Evolutionary conservation across 2,888 invertebrate species (phyloP).

Genomic region (Tetramorium bicarinatum): DNA sequence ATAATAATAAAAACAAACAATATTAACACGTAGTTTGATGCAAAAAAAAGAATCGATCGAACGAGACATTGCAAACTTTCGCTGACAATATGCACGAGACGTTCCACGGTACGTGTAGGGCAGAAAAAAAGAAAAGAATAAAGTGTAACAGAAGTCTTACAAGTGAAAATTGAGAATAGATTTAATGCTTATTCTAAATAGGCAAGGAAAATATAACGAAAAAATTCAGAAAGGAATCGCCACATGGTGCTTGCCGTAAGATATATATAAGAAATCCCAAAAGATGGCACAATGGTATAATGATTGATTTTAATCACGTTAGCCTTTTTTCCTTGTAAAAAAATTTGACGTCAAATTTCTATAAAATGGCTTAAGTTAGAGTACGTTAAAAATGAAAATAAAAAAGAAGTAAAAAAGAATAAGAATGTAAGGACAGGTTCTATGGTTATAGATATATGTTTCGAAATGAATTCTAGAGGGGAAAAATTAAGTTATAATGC

Average conservation of each 20-base stretch:
- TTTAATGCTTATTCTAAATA: neutral
- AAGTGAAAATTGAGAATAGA: neutral
- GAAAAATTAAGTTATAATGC: neutral
- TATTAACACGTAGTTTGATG: neutral
- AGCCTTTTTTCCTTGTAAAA: neutral
- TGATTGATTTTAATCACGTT: neutral
- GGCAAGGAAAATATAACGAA: neutral
- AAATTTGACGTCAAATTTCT: neutral
- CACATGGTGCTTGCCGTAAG: neutral
- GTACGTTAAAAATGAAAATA: neutral
- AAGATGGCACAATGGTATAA: neutral
- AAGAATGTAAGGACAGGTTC: neutral
- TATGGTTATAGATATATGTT: neutral
- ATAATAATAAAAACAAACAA: slow-evolving; percentile 1
- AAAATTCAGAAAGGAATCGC: neutral
- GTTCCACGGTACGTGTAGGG: neutral
- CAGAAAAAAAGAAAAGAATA: neutral
- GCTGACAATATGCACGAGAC: neutral
- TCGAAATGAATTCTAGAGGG: neutral
- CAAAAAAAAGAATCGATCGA: neutral
- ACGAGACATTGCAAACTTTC: neutral
- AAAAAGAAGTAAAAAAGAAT: neutral
- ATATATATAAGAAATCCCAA: neutral
- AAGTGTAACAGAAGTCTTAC: neutral
- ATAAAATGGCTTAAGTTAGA: neutral